phyloP scores from a whole-genome alignment of 1,140 invertebrate species.

The Nasonia vitripennis region DNA sequence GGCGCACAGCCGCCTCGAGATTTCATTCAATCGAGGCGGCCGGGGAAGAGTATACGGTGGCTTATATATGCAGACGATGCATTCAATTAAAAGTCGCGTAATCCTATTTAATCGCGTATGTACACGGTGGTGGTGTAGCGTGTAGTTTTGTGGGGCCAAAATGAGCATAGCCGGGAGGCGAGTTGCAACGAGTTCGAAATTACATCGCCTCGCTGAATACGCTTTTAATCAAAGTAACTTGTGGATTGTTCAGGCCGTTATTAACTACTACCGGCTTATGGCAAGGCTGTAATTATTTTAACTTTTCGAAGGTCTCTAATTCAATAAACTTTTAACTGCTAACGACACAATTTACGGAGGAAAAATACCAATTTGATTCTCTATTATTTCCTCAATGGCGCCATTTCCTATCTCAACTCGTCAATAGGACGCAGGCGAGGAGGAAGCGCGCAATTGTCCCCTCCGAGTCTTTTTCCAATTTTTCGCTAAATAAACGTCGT shows the following conservation, averaged over 20 bases:
- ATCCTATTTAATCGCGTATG: too few species aligned
- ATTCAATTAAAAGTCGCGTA: background rate
- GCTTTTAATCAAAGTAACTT: background rate
- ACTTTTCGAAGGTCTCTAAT: background rate
- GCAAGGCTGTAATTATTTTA: background rate
- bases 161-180: background rate
- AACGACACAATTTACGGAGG: too few species aligned
- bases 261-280: background rate
- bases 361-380: background rate
- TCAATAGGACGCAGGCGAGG: background rate
- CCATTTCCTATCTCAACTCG: background rate
- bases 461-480: background rate
- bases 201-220: background rate
- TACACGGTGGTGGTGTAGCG: background rate
- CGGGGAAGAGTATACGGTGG: too few species aligned
- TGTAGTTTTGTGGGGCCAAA: background rate
- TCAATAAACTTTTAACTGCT: too few species aligned
- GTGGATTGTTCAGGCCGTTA: background rate
- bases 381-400: background rate
- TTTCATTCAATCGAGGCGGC: too few species aligned
- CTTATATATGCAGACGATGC: background rate
- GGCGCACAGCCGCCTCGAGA: too few species aligned
- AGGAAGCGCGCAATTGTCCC: background rate
- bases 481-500: conserved; percentile 2
- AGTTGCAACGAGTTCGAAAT: conserved; percentile 1